Percentiles rank a stretch among this genome's conserved stretches.
Evolutionary conservation across 2,113 vertebrate species (phyloP).

Genomic region (Austrofundulus limnaeus): DNA sequence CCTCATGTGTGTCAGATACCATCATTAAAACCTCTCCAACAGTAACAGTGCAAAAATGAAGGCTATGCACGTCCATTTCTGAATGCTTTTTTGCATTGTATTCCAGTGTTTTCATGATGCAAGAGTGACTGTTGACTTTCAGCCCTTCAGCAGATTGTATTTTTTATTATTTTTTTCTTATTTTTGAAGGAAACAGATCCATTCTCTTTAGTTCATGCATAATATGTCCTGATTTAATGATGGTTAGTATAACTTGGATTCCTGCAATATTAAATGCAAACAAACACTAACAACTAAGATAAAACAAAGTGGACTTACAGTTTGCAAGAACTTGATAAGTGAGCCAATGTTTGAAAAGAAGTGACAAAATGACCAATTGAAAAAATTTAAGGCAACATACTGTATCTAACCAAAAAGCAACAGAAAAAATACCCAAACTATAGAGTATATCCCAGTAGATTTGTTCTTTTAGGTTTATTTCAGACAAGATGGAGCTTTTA

Average conservation of each 20-base stretch:
- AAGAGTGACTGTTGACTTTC: not conserved
- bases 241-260: not conserved
- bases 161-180: not conserved
- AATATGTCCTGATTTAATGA: not conserved
- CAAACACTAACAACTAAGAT: not conserved
- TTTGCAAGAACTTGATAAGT: too few species aligned
- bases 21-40: constrained; percentile 14
- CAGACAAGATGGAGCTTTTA: too few species aligned
- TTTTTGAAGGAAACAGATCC: too few species aligned
- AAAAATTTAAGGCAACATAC: too few species aligned
- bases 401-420: too few species aligned
- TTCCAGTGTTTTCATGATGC: not conserved
- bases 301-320: not conserved
- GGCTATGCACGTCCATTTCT: not conserved
- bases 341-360: not conserved
- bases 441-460: too few species aligned
- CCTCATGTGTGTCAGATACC: constrained; percentile 16
- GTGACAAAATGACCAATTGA: not conserved
- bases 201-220: not conserved
- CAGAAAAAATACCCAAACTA: too few species aligned
- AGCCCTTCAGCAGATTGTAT: not conserved
- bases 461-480: too few species aligned
- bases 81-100: not conserved
- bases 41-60: not conserved
- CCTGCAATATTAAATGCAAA: not conserved